These are phyloP conservation scores for Melieria omissa DNA, from an alignment of 2,888 invertebrate genomes.

Conservation along the genomic window DNA sequence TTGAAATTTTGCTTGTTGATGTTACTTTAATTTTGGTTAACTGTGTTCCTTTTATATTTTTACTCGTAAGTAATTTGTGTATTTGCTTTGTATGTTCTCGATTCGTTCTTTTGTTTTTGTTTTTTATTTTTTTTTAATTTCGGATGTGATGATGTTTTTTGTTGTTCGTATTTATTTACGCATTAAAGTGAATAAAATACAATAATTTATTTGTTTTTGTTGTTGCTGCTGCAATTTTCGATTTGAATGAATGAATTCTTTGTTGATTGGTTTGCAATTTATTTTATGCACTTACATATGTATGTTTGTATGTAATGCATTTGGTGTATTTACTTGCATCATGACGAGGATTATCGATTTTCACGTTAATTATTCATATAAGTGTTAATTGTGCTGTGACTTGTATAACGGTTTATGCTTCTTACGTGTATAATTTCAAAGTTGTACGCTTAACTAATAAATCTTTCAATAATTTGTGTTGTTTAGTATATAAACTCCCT, in stretches of 20 bases:
- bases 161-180: background rate
- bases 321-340: slow-evolving; percentile 1
- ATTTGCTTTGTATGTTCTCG: background rate
- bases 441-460: slow-evolving; percentile 25
- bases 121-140: background rate
- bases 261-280: slow-evolving; percentile 4
- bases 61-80: slow-evolving; percentile 8
- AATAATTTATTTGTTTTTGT: background rate
- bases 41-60: slow-evolving; percentile 29
- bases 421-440: slow-evolving; percentile 24
- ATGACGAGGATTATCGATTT: slow-evolving; percentile 27
- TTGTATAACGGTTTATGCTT: slow-evolving; percentile 32
- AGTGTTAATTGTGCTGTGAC: slow-evolving; percentile 33
- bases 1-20: slow-evolving; percentile 46
- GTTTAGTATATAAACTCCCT: slow-evolving; percentile 66
- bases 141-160: background rate
- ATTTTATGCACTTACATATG: background rate
- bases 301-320: slow-evolving; percentile 7
- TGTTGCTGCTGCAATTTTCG: slow-evolving; percentile 10
- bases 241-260: slow-evolving; percentile 16
- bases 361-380: slow-evolving; percentile 29
- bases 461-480: slow-evolving; percentile 44
- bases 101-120: background rate
- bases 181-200: background rate
- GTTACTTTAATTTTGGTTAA: slow-evolving; percentile 31